phyloP scores from a whole-genome alignment of 2,797 vertebrate genomes.

The Setipinna tenuifilis region DNA sequence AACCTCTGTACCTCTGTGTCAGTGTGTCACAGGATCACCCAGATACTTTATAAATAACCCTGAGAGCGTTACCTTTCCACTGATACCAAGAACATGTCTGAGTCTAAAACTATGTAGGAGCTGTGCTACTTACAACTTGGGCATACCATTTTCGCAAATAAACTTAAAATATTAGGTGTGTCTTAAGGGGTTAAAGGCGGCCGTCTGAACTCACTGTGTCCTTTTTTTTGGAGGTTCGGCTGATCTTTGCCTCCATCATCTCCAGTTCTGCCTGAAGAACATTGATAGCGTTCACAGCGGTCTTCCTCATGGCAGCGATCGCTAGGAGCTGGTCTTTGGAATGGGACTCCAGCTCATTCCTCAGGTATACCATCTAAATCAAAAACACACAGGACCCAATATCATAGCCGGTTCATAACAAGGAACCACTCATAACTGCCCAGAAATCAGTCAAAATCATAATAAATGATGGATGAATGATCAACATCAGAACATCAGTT shows the following conservation, averaged over 20 bases:
- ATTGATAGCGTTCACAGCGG: slow-evolving; percentile 63
- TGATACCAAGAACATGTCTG: no score
- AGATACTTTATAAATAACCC: no score
- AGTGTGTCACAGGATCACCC: no score
- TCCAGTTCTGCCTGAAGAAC: slow-evolving; percentile 75
- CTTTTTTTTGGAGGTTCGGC: slow-evolving; percentile 67
- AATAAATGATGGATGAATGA: no score
- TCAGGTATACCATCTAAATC: slow-evolving; percentile 82
- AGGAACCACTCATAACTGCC: background rate
- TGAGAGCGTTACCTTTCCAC: no score
- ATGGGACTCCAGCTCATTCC: slow-evolving; percentile 76
- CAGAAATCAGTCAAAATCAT: background rate
- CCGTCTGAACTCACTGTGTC: slow-evolving; percentile 64
- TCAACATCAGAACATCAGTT: no score
- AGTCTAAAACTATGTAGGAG: no score
- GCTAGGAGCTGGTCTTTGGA: slow-evolving; percentile 68
- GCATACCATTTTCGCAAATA: no score
- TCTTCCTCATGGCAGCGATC: slow-evolving; percentile 71
- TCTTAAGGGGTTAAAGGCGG: no score
- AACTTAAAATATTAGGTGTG: no score
- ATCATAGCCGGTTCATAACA: background rate
- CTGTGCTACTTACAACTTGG: no score
- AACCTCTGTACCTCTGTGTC: no score
- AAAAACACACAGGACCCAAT: background rate
- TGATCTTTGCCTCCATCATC: slow-evolving; percentile 74